Base-by-base conservation (phyloP, 2,113 vertebrate species). In the Herpailurus yagouaroundi region DNA sequence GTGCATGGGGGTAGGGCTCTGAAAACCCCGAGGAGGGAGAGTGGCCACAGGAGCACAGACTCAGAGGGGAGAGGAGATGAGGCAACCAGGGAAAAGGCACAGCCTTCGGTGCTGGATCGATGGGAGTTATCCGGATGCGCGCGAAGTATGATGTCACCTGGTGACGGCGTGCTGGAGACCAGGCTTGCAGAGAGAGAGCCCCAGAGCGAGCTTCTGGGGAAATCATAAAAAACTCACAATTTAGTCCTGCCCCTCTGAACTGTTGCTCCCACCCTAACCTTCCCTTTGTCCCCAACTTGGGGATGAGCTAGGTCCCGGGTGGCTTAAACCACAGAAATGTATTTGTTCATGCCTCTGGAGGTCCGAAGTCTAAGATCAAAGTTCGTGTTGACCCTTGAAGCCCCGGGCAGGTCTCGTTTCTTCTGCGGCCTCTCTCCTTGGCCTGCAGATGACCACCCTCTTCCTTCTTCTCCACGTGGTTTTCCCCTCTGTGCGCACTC, bases 401-500 rank as follows among this genome's bases (percentile, higher is more conserved):
- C 29, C 33, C n/a, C 1, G 29, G 10, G 23, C 31, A 57, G 91
- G 16, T 10, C 1, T 18, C 19, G 41, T 16, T 48, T 31, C 83
- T 76, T 13, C 33, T 7, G 64, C 11, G 41, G 41, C 66, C 7
- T 36, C 55, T 14, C 45, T 31, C 41, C 27, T 1, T 4, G 41
- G 50, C 79, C 31, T 6, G 15, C 5, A 12, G 1, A 8, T 4
- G 6, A 55, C 48, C 7, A 0, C 55, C 74, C 55, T 23, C n/a
- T 0, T 18, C 14, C 5, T 21, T 9, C 31, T 33, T 29, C 16
- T n/a, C 36, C 8, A 0, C 1, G 0, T 0, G 50, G 15, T 10
- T 27, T n/a, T 14, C 8, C 19, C 5, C 57, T 48, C 38, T 7
- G 8, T 0, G 13, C 29, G 2, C 66, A 1, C 8, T 4, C 2